phyloP scores from a whole-genome alignment of 2,113 vertebrate species.

The Oriolus oriolus region DNA sequence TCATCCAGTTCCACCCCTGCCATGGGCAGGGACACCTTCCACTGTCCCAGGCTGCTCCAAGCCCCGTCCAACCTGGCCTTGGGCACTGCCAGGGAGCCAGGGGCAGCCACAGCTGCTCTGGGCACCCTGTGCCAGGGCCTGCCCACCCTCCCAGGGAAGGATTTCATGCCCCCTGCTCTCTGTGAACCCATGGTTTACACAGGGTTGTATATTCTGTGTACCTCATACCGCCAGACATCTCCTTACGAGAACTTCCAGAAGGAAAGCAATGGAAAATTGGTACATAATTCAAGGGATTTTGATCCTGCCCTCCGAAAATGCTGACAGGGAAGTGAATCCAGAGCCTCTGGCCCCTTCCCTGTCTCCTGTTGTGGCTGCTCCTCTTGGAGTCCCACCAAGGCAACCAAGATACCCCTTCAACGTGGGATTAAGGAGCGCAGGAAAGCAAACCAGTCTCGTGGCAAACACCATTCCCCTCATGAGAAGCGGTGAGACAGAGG shows the following conservation, averaged over 20 bases:
- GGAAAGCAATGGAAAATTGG: background rate
- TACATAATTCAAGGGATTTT: background rate
- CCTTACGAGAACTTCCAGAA: background rate
- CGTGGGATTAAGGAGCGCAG: background rate
- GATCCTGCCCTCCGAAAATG: background rate
- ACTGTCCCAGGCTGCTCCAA: too few relatives aligned
- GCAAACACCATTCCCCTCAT: background rate
- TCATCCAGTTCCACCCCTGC: too few relatives aligned
- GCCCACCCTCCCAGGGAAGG: too few relatives aligned
- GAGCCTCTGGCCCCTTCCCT: background rate
- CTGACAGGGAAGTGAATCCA: background rate
- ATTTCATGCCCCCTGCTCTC: too few relatives aligned
- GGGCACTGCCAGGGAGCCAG: too few relatives aligned
- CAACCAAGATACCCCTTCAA: background rate
- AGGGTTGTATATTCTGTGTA: background rate
- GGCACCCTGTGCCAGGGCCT: too few relatives aligned
- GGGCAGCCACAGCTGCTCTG: too few relatives aligned
- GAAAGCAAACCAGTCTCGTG: background rate
- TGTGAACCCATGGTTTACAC: too few relatives aligned
- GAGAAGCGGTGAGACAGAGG: background rate
- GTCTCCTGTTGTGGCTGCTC: background rate
- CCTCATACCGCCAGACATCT: background rate
- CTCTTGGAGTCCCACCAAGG: background rate
- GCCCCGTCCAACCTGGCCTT: too few relatives aligned
- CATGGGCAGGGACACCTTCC: too few relatives aligned